Conservation (phyloP, 2,888 invertebrate genomes). For the Rhyacophila evoluta region DNA sequence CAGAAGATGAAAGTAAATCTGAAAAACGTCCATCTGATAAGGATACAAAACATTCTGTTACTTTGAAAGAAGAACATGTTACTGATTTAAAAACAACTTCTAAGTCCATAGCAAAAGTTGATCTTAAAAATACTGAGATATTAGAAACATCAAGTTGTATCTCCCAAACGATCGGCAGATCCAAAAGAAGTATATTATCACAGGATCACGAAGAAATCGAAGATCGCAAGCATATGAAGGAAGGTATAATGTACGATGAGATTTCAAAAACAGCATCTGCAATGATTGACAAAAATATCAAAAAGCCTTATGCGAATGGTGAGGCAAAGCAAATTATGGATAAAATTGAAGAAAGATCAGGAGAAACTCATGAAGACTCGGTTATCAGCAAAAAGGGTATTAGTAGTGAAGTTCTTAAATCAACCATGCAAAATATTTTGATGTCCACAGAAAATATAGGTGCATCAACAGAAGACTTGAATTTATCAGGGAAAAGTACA, state of each 20-base stretch:
- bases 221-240: neutral
- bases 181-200: neutral
- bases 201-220: neutral
- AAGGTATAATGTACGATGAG: neutral
- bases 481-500: conserved; percentile 59
- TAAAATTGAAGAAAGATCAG: conserved; percentile 31
- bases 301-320: conserved; percentile 44
- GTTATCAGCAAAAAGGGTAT: neutral
- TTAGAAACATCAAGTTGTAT: neutral
- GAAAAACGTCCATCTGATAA: neutral
- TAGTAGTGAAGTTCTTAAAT: neutral
- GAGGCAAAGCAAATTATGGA: conserved; percentile 44
- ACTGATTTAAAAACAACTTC: neutral
- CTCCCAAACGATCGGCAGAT: neutral
- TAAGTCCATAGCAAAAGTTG: neutral
- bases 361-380: neutral
- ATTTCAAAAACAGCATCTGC: neutral
- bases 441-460: conserved; percentile 54
- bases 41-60: neutral
- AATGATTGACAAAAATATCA: conserved; percentile 11
- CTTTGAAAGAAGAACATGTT: neutral
- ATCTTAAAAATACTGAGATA: neutral
- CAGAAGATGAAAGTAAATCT: neutral
- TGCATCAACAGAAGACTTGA: conserved; percentile 56
- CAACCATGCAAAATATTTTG: conserved; percentile 5